phyloP scores from a whole-genome alignment of 1,140 invertebrate genomes.

The Campodea augens region DNA sequence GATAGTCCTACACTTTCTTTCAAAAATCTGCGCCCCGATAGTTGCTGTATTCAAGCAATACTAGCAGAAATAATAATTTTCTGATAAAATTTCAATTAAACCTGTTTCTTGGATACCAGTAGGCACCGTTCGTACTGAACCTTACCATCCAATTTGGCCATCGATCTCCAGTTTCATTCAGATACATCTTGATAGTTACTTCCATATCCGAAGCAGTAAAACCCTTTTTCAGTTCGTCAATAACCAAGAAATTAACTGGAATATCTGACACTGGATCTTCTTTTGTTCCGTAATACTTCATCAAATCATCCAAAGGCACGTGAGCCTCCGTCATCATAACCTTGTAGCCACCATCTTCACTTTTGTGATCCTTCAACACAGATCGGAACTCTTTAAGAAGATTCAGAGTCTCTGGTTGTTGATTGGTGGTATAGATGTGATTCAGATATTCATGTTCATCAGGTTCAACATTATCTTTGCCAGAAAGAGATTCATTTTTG shows the following conservation, averaged over 20 bases:
- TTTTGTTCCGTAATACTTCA: constrained; percentile 41
- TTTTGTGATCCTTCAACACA: constrained; percentile 35
- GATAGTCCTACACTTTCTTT: no score
- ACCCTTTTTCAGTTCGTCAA: constrained; percentile 6
- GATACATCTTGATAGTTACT: neutral
- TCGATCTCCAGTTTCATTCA: neutral
- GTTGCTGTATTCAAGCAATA: no score
- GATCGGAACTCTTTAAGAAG: constrained; percentile 40
- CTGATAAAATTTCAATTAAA: no score
- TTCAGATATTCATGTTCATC: constrained; percentile 21
- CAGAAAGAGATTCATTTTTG: constrained; percentile 30
- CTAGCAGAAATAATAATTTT: no score
- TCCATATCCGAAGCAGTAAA: constrained; percentile 10
- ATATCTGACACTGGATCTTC: constrained; percentile 34
- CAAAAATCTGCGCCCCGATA: no score
- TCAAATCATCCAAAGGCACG: constrained; percentile 31
- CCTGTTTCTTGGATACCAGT: neutral
- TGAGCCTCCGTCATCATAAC: constrained; percentile 50
- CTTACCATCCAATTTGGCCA: constrained; percentile 14
- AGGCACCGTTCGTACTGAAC: neutral
- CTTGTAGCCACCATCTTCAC: constrained; percentile 7
- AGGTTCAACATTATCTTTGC: constrained; percentile 21
- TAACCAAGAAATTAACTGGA: constrained; percentile 38
- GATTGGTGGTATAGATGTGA: constrained; percentile 21
- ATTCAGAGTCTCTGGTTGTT: constrained; percentile 34